These are phyloP conservation scores for Caenorhabditis sp. DNA, from an alignment of 2,888 invertebrate species.

Conservation along the genomic window DNA sequence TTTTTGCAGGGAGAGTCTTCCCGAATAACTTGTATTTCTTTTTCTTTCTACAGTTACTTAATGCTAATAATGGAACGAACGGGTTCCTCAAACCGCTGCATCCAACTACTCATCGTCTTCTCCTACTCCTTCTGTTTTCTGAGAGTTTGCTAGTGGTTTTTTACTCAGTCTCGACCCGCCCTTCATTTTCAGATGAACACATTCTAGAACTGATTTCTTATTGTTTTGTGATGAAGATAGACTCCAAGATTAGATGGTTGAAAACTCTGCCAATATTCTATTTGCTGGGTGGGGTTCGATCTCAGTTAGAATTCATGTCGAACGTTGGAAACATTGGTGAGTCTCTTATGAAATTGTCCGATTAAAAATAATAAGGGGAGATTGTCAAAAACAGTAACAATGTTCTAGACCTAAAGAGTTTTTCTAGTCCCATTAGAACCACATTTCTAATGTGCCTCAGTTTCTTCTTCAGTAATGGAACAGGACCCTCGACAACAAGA, in stretches of 20 bases:
- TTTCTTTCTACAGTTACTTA: constrained; percentile 42
- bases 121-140: background rate
- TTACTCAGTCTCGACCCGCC: background rate
- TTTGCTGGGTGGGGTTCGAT: background rate
- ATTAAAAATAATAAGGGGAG: too few species aligned
- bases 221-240: constrained; percentile 1
- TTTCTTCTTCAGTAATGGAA: constrained; percentile 42
- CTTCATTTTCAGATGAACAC: constrained; percentile 11
- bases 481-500: constrained; percentile 63
- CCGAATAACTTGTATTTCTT: constrained; percentile 41
- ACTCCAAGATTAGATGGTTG: background rate
- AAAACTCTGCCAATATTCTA: constrained; percentile 7
- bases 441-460: too few species aligned
- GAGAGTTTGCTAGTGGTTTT: constrained; percentile 6
- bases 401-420: too few species aligned
- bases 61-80: constrained; percentile 52
- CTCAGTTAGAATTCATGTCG: constrained; percentile 28
- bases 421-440: too few species aligned
- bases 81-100: constrained; percentile 38
- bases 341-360: constrained; percentile 7
- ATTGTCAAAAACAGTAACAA: too few species aligned
- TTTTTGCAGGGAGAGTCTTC: constrained; percentile 12
- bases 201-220: background rate
- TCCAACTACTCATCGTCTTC: background rate
- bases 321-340: constrained; percentile 51